phyloP scores from a whole-genome alignment of 2,113 vertebrate genomes.

The Hassar affinis region DNA sequence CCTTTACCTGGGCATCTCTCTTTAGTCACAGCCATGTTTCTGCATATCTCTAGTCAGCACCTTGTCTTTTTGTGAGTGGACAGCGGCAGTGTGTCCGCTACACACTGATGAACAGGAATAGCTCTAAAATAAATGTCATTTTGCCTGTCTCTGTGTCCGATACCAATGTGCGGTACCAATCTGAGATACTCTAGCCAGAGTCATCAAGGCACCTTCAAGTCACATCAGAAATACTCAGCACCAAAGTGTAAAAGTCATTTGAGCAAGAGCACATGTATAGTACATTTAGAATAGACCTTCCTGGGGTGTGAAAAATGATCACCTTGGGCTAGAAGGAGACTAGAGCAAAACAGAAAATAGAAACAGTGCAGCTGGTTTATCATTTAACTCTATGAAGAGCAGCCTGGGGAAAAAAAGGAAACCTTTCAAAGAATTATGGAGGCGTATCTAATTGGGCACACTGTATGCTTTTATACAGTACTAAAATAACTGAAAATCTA shows the following conservation, averaged over 20 bases:
- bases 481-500: not conserved
- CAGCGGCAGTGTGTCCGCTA: not conserved
- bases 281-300: conserved; percentile 5
- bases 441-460: not conserved
- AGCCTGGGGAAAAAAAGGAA: not conserved
- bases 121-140: conserved; percentile 27
- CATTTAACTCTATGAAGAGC: conserved; percentile 1
- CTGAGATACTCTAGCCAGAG: conserved; percentile 18
- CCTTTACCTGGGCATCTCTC: conserved; percentile 30
- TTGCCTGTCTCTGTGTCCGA: conserved; percentile 25
- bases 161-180: conserved; percentile 33
- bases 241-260: conserved; percentile 4
- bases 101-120: conserved; percentile 19
- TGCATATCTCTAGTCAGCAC: conserved; percentile 35
- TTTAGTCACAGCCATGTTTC: conserved; percentile 25
- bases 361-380: conserved; percentile 6
- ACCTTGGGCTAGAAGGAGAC: not conserved
- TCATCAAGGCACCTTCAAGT: conserved; percentile 10
- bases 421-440: not conserved
- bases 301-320: conserved; percentile 13
- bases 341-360: conserved; percentile 8
- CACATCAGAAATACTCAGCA: conserved; percentile 1
- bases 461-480: not conserved
- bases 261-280: not conserved
- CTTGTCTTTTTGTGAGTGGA: conserved; percentile 2